Percentiles rank a stretch among this genome's conserved stretches.
Evolutionary conservation across 2,797 vertebrate genomes (phyloP).

Genomic region (Neopelma chrysocephalum): DNA sequence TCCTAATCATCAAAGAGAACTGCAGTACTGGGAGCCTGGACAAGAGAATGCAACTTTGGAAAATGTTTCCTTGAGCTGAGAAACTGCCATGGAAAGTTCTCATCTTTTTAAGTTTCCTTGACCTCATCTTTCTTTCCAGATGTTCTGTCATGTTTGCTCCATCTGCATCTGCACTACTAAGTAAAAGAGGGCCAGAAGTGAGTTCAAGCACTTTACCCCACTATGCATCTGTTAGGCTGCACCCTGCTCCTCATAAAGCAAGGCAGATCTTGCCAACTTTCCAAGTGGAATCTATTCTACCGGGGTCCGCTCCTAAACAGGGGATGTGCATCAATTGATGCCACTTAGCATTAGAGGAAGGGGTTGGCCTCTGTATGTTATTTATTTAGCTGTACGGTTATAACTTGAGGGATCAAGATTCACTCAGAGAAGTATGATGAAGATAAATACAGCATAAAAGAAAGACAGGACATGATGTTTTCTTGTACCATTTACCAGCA

Average conservation of each 20-base stretch:
- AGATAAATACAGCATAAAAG: neutral
- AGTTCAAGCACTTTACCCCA: neutral
- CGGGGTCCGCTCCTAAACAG: neutral
- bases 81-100: conserved; percentile 10
- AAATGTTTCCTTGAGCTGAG: neutral
- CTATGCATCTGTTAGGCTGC: neutral
- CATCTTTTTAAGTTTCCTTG: conserved; percentile 17
- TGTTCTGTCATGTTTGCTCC: conserved; percentile 8
- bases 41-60: neutral
- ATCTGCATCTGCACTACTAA: neutral
- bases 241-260: neutral
- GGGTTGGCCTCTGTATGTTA: neutral
- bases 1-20: neutral
- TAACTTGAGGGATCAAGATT: neutral
- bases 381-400: neutral
- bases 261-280: neutral
- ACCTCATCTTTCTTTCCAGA: conserved; percentile 23
- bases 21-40: neutral
- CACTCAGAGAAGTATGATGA: neutral
- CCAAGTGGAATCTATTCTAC: neutral
- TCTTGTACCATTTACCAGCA: neutral
- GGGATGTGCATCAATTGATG: neutral
- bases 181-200: neutral
- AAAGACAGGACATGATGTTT: neutral
- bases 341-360: neutral